Evolutionary conservation across 2,888 invertebrate species (phyloP), one percentile per base, ranked within the genome.

Genomic region (Lasioglossum pauxillum): DNA sequence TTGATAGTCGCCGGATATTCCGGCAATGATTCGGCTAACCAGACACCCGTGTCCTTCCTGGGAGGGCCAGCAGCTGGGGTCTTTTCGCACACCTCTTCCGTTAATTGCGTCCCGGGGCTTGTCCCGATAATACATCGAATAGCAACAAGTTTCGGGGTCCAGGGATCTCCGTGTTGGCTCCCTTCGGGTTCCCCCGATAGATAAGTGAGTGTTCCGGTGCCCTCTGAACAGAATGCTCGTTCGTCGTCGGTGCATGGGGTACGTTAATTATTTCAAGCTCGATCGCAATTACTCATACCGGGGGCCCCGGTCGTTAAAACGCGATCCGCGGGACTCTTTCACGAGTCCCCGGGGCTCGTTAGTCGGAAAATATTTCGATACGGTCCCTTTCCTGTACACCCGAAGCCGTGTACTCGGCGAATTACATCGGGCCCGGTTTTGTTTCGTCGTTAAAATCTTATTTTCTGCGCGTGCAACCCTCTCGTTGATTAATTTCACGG

Each of bases 71-170:
- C 53, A 53, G 46, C 44, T 16, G 64, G 49, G 35, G 10, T 71
- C 78, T 69, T 80, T 85, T 87, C 77, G 80, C 84, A 79, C 84
- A 73, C 80, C 78, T 84, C 84, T 82, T 89, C 79, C 89, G 90
- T 91, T 91, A 88, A 91, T 91, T 90, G 86, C 86, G 75, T 82
- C 76, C 41, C 49, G 71, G 72, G 27, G n/a, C 75, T 57, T 78
- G 83, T 85, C 27, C 77, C 74, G 84, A 85, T 90, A 90, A 90
- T 88, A 74, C 90, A 81, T 89, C 83, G 83, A 83, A 84, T 88
- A 84, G 87, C 85, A 77, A 88, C 84, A 82, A 90, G 87, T 88
- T 77, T 73, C 46, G 57, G 35, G 67, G 49, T 12, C 60, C 84
- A 57, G 82, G 85, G 80, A 85, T 82, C 78, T 5, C 27, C 31